Base-by-base conservation (phyloP, 2,888 invertebrate genomes). In the Candidula unifasciata region DNA sequence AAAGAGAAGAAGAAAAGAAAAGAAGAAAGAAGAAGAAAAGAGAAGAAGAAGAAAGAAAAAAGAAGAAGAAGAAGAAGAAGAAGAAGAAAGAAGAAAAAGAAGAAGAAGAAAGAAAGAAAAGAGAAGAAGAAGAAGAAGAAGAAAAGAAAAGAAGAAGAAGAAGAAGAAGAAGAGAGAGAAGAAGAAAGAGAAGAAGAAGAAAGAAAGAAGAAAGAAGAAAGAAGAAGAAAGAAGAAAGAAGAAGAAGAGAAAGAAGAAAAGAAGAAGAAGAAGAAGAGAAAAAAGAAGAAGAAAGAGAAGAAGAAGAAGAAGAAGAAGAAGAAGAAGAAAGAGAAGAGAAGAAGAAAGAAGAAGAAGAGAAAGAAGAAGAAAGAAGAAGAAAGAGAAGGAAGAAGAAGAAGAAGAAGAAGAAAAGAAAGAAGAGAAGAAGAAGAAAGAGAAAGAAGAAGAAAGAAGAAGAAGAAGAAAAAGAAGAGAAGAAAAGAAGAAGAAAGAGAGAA, bases 251-350 rank as follows among this genome's bases (percentile, higher is more conserved):
- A 81, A 73, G 54, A 83, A 83, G 73, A 85, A 85, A 74, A 83
- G 85, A 52, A 83, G 86, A 74, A 84, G 82, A 69, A 77, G 87
- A 76, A 84, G 87, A 64, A 77, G 86, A 78, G 82, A 84, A 80
- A 81, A 82, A 82, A 83, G 85, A 77, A 83, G 85, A 78, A 86
- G 79, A 82, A 79, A 83, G 82, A 79, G 86, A 78, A 83, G 85
- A 57, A 69, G 85, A 27, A 86, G 85, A 77, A 86, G 85, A 3
- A 83, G 85, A 77, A 86, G 85, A 54, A 83, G 86, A 82, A 82
- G 86, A 54, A 83, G 85, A 77, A 83, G 85, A 8, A 71, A 85
- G 76, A 71, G 85, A n/a, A 78, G 85, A 77, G 83, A 85, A 13
- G 79, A 82, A 82, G 79, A 76, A 54, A 83, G 85, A 82, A 83